Evolutionary conservation across 2,113 vertebrate genomes (phyloP).

Genomic region (human): GRCh38 chr2:196574501-196575000

Average conservation of each 20-base stretch:
- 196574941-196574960: not conserved
- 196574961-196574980: not conserved
- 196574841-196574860: not conserved
- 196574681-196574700: not conserved
- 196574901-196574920: not conserved
- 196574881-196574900: not conserved
- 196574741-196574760: not conserved
- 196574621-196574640: not conserved
- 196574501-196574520: not conserved
- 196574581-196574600: not conserved
- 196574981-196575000: no score
- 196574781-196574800: not conserved
- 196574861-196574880: not conserved
- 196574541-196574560: not conserved
- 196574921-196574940: not conserved
- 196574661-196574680: not conserved
- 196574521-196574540: not conserved
- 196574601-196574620: not conserved
- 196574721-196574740: not conserved
- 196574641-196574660: not conserved
- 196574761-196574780: not conserved
- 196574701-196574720: not conserved
- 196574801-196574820: not conserved
- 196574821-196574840: not conserved
- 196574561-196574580: not conserved